Conservation (phyloP, 2,888 invertebrate genomes). For the Acleris laterana region DNA sequence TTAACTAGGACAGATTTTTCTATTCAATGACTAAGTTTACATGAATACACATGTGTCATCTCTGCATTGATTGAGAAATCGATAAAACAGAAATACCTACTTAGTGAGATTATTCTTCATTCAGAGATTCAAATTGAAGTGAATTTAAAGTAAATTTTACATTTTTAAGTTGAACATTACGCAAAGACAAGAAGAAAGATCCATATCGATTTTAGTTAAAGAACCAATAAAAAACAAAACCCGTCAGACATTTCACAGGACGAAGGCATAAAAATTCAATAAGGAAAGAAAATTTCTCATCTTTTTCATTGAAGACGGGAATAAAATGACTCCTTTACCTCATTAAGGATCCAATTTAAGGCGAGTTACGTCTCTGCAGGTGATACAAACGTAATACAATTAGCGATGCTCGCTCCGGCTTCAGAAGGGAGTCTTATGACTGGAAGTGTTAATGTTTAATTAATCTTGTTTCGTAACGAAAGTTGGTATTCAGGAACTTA, state of each 20-base stretch:
- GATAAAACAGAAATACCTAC: no score
- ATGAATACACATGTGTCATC: no score
- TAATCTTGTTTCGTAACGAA: conserved; percentile 19
- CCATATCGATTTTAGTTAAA: no score
- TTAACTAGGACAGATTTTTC: no score
- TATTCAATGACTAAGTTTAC: background rate
- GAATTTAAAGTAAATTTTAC: no score
- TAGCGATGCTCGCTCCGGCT: conserved; percentile 56
- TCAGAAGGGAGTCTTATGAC: conserved; percentile 8
- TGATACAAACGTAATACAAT: conserved; percentile 80
- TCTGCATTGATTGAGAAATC: no score
- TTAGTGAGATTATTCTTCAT: no score
- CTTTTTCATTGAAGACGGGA: conserved; percentile 44
- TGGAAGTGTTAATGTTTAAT: conserved; percentile 24
- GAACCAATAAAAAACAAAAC: no score
- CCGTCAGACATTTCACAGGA: no score
- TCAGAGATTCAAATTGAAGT: no score
- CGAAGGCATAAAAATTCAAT: background rate
- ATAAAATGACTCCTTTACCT: conserved; percentile 73
- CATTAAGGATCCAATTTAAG: conserved; percentile 78
- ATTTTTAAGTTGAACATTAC: no score
- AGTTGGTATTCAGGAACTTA: conserved; percentile 11
- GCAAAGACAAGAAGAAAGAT: no score
- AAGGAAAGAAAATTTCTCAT: conserved; percentile 13
- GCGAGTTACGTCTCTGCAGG: conserved; percentile 68